phyloP scores from a whole-genome alignment of 2,888 invertebrate genomes.

The Sminthurinus aureus region DNA sequence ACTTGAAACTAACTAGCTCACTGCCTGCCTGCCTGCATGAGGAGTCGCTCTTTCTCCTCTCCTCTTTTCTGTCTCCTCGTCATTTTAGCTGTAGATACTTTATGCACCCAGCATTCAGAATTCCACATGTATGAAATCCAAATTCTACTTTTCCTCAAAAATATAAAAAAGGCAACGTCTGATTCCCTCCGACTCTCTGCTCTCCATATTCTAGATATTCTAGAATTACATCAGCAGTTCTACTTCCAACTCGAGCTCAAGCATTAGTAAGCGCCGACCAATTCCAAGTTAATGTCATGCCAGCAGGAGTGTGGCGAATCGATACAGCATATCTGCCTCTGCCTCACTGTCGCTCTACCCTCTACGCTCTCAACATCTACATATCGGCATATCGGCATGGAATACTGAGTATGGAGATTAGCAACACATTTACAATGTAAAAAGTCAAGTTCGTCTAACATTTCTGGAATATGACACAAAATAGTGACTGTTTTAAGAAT shows the following conservation, averaged over 20 bases:
- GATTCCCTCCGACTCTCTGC: neutral
- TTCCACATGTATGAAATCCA: neutral
- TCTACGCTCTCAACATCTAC: too few relatives aligned
- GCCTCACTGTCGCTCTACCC: too few relatives aligned
- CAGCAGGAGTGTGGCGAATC: too few relatives aligned
- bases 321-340: too few relatives aligned
- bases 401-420: too few relatives aligned
- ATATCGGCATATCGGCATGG: too few relatives aligned
- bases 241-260: neutral
- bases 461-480: too few relatives aligned
- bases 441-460: too few relatives aligned
- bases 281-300: too few relatives aligned
- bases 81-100: neutral
- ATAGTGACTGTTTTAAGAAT: too few relatives aligned
- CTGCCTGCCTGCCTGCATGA: neutral
- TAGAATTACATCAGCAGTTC: neutral
- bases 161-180: neutral
- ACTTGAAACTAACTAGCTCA: neutral
- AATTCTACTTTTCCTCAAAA: neutral
- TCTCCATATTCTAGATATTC: neutral
- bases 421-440: too few relatives aligned
- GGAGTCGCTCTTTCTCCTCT: neutral
- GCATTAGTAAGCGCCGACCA: too few relatives aligned
- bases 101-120: neutral
- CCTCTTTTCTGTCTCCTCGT: slow-evolving; percentile 3